Evolutionary conservation across 2,797 vertebrate genomes (phyloP).

Genomic region (Phalanger gymnotis): DNA sequence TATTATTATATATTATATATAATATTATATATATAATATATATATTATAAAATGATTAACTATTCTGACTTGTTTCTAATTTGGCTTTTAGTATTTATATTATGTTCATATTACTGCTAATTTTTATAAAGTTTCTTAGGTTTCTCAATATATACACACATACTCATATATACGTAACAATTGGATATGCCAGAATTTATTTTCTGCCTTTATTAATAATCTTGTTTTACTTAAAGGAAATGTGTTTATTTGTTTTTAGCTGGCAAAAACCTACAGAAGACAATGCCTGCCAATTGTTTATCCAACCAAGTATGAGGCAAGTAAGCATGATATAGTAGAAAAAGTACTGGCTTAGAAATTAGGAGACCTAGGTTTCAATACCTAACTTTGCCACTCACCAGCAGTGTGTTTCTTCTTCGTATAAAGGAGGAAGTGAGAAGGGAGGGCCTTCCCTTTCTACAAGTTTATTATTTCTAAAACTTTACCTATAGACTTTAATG

Average conservation of each 20-base stretch:
- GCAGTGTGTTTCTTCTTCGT: not conserved
- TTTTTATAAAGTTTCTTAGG: not conserved
- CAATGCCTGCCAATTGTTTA: not conserved
- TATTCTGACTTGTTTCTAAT: not conserved
- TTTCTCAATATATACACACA: not conserved
- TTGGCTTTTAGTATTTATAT: not conserved
- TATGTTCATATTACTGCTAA: not conserved
- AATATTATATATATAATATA: no score
- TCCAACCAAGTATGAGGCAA: not conserved
- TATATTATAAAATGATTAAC: no score
- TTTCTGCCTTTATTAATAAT: not conserved
- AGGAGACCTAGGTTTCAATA: not conserved
- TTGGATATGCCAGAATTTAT: not conserved
- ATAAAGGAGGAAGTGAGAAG: not conserved
- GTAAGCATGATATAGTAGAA: not conserved
- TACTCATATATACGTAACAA: not conserved
- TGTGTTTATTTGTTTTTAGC: not conserved
- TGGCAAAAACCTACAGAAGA: slow-evolving; percentile 14
- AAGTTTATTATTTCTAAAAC: not conserved
- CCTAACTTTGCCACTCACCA: rapidly evolving
- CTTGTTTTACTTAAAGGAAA: not conserved
- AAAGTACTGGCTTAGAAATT: no score
- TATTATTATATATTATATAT: no score
- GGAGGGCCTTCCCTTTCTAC: not conserved
- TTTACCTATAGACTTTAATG: not conserved